Evolutionary conservation across 2,113 vertebrate species (phyloP).

Genomic region (Saguinus imperator): DNA sequence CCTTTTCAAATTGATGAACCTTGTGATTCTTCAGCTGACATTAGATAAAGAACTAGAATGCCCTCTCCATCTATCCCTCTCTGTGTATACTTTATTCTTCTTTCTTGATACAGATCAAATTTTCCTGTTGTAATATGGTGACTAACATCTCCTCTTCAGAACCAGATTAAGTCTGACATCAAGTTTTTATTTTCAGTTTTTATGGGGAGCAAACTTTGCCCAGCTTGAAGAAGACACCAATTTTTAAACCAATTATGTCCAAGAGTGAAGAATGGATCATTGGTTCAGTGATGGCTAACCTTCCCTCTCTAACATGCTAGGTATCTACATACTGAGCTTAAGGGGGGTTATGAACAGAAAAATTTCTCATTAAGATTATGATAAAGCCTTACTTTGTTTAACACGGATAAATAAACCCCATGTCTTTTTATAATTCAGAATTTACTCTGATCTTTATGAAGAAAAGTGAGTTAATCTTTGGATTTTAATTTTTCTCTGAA

Average conservation of each 20-base stretch:
- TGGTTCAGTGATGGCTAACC: background rate
- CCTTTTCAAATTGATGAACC: too few species aligned
- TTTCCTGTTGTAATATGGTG: background rate
- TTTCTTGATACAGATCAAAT: background rate
- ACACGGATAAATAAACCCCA: background rate
- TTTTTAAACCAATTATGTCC: fast-evolving
- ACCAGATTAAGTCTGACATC: background rate
- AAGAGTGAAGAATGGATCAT: background rate
- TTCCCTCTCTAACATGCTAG: background rate
- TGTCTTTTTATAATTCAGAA: background rate
- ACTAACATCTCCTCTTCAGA: background rate
- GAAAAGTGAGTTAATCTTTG: background rate
- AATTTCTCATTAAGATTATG: background rate
- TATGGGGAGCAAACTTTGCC: background rate
- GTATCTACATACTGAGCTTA: background rate
- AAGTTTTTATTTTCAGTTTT: background rate
- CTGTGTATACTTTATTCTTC: background rate
- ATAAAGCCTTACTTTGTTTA: background rate
- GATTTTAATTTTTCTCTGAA: background rate
- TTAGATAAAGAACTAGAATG: background rate
- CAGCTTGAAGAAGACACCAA: background rate
- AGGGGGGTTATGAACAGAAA: background rate
- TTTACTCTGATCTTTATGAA: background rate
- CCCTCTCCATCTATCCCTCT: background rate
- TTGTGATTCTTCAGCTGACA: too few species aligned